A percentile compares a stretch with the other conserved stretches of the same genome.
These are phyloP conservation scores for Phrixothrix hirtus DNA, from an alignment of 2,888 invertebrate genomes.

Conservation along the genomic window DNA sequence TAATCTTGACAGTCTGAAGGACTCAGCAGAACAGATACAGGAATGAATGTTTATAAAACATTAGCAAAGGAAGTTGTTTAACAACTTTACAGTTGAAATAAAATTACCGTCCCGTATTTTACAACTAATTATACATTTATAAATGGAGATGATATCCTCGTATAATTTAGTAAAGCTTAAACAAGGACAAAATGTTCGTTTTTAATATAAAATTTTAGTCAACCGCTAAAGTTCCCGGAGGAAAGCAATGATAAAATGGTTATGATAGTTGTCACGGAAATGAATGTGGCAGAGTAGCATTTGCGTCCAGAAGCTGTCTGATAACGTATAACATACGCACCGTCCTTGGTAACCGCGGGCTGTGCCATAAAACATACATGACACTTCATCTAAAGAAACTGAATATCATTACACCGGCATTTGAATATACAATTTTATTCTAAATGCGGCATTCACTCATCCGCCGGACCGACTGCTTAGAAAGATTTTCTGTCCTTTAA, in stretches of 20 bases:
- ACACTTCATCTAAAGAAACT: conserved; percentile 35
- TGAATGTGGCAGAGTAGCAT: conserved; percentile 30
- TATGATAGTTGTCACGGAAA: conserved; percentile 35
- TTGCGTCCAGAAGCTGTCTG: conserved; percentile 23
- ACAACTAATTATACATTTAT: too few species aligned
- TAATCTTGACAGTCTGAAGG: too few species aligned
- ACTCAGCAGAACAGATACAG: too few species aligned
- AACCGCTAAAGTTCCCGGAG: conserved; percentile 27
- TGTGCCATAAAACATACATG: conserved; percentile 39
- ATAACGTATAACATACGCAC: conserved; percentile 37
- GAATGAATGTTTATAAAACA: too few species aligned
- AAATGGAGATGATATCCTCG: too few species aligned
- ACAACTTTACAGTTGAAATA: too few species aligned
- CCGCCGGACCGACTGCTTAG: too few species aligned
- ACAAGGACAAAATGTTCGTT: too few species aligned
- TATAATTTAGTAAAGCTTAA: too few species aligned
- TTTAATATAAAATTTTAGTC: conserved; percentile 13
- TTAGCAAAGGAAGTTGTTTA: too few species aligned
- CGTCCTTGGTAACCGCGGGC: conserved; percentile 34
- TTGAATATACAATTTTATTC: conserved; percentile 30
- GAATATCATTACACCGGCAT: conserved; percentile 31
- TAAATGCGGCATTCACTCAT: too few species aligned
- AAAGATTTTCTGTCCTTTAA: conserved; percentile 1
- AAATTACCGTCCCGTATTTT: too few species aligned
- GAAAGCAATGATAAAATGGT: conserved; percentile 34